Evolutionary conservation across 2,888 invertebrate species (phyloP).

Genomic region (Sipha maydis): DNA sequence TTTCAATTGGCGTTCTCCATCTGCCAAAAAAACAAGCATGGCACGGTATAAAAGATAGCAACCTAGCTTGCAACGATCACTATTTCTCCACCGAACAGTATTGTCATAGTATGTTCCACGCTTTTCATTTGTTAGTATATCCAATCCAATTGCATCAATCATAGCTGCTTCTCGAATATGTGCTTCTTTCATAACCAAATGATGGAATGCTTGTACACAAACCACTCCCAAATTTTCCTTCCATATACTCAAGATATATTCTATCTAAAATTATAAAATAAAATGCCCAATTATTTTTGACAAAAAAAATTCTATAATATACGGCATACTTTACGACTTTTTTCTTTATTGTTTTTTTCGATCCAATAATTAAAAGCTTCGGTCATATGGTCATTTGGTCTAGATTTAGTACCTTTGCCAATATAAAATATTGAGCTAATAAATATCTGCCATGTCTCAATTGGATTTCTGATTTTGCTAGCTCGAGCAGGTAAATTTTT

Average conservation of each 20-base stretch:
- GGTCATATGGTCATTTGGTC: constrained; percentile 91
- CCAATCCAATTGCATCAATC: constrained; percentile 85
- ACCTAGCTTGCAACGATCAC: constrained; percentile 79
- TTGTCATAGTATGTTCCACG: constrained; percentile 86
- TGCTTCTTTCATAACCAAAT: constrained; percentile 90
- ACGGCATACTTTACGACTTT: constrained; percentile 29
- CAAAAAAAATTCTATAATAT: background rate
- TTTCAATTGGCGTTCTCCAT: constrained; percentile 88
- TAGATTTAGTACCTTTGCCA: constrained; percentile 89
- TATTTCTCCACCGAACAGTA: constrained; percentile 78
- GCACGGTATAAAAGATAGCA: constrained; percentile 83
- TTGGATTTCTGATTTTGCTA: constrained; percentile 69
- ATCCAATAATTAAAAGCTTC: constrained; percentile 81
- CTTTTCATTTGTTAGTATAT: constrained; percentile 81
- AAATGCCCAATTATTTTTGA: background rate
- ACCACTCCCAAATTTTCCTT: constrained; percentile 83
- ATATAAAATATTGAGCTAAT: constrained; percentile 92
- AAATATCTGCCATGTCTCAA: constrained; percentile 80
- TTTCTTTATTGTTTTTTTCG: constrained; percentile 65
- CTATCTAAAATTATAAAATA: constrained; percentile 70
- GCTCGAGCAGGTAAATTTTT: constrained; percentile 77
- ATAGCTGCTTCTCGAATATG: constrained; percentile 94
- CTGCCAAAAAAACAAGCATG: constrained; percentile 83
- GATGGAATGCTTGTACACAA: constrained; percentile 90
- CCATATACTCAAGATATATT: constrained; percentile 90